These are phyloP conservation scores for Ceyx erithaca DNA, from an alignment of 2,797 vertebrate species.

Conservation along the genomic window DNA sequence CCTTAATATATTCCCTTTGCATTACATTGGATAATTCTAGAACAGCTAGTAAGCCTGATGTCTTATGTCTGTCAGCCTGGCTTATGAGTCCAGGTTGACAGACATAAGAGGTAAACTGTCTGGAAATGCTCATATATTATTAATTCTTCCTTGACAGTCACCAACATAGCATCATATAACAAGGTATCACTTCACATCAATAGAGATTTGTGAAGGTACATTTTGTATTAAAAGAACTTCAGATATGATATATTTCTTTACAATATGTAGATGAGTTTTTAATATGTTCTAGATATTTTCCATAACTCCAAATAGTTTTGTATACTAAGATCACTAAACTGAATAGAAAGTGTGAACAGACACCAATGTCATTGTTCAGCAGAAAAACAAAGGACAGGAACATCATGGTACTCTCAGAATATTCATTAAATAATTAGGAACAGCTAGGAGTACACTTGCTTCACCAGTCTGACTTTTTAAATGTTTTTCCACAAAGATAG, in stretches of 20 bases:
- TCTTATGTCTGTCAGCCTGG: background rate
- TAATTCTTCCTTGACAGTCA: background rate
- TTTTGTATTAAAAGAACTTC: background rate
- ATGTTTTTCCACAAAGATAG: background rate
- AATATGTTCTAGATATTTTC: background rate
- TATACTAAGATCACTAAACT: background rate
- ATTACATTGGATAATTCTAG: background rate
- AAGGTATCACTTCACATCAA: background rate
- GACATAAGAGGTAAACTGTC: background rate
- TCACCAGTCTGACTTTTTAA: background rate
- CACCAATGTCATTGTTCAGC: background rate
- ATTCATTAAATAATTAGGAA: background rate
- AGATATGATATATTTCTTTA: background rate
- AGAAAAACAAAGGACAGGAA: background rate
- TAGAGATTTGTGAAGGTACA: background rate
- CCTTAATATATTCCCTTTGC: background rate
- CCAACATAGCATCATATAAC: background rate
- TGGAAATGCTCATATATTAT: background rate
- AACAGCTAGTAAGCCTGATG: background rate
- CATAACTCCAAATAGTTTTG: background rate
- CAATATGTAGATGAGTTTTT: background rate
- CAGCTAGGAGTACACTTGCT: background rate
- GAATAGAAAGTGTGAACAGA: background rate
- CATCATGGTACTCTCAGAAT: background rate
- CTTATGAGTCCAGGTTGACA: background rate